Percentiles rank a stretch among this genome's conserved stretches.
Evolutionary conservation across 2,888 invertebrate species (phyloP).

Genomic region (Icerya purchasi): DNA sequence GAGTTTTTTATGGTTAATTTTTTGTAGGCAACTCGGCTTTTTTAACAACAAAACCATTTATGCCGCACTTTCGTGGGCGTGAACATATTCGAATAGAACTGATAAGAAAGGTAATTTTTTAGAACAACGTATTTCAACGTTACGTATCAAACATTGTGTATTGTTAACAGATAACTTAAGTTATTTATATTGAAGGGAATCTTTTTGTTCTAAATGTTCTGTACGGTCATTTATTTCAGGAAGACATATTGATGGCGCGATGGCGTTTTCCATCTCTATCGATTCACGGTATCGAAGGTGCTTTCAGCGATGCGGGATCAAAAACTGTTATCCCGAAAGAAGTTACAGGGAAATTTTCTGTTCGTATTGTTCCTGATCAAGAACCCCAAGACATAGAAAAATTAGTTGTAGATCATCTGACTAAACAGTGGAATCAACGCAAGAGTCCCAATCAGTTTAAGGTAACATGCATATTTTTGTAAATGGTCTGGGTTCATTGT

Average conservation of each 20-base stretch:
- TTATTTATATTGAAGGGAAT: neutral
- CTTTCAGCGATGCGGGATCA: conserved; percentile 76
- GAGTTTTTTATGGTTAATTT: no score
- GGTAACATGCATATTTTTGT: no score
- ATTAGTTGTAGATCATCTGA: conserved; percentile 52
- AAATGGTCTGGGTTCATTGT: no score
- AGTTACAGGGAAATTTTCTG: conserved; percentile 90
- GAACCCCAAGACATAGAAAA: conserved; percentile 60
- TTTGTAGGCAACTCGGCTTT: no score
- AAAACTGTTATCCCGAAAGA: conserved; percentile 89
- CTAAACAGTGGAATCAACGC: conserved; percentile 52
- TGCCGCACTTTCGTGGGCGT: no score
- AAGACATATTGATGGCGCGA: conserved; percentile 69
- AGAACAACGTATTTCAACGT: no score
- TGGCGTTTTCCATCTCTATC: conserved; percentile 90
- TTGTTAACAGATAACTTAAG: neutral
- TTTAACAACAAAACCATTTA: no score
- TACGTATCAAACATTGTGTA: no score
- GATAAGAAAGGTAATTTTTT: no score
- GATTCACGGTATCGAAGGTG: conserved; percentile 87
- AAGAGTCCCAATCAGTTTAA: conserved; percentile 72
- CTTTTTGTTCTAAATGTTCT: neutral
- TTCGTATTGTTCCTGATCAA: conserved; percentile 90
- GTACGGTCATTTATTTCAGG: conserved; percentile 24
- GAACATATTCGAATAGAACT: no score